Conservation (phyloP, 2,797 vertebrate genomes). For the Lates japonicus region DNA sequence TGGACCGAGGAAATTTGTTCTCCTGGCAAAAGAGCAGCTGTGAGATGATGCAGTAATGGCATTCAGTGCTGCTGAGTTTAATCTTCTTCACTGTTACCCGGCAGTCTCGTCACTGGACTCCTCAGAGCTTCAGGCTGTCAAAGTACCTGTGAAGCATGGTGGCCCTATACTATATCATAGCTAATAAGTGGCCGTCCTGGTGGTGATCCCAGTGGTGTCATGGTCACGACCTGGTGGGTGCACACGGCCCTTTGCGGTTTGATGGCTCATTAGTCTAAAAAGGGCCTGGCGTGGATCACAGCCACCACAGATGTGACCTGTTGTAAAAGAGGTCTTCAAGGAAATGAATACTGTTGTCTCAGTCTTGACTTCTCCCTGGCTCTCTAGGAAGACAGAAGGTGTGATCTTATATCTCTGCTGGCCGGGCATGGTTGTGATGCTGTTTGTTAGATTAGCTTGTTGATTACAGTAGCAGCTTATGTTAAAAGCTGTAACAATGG, state of each 20-base stretch:
- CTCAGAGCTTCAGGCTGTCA: constrained; percentile 50
- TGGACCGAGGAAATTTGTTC: constrained; percentile 25
- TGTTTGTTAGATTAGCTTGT: neutral
- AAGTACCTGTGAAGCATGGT: constrained; percentile 46
- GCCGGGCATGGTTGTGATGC: neutral
- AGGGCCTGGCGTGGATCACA: constrained; percentile 16
- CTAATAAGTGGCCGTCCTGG: constrained; percentile 64
- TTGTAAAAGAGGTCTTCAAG: constrained; percentile 20
- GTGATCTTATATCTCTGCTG: neutral
- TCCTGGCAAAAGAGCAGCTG: constrained; percentile 42
- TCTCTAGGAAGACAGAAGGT: neutral
- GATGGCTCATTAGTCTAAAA: constrained; percentile 42
- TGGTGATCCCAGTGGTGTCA: constrained; percentile 42
- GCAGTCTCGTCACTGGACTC: constrained; percentile 28
- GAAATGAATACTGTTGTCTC: neutral
- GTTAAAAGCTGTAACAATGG: neutral
- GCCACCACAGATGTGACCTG: neutral
- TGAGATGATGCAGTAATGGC: constrained; percentile 66
- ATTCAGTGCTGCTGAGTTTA: constrained; percentile 62
- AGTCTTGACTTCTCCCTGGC: neutral
- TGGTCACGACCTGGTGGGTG: constrained; percentile 46
- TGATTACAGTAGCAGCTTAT: neutral
- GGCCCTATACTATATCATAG: constrained; percentile 54
- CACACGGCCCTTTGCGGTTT: constrained; percentile 23
- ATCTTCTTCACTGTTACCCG: constrained; percentile 62